Evolutionary conservation across 2,113 vertebrate genomes (phyloP), one percentile per base, ranked within the genome.

Genomic region (Platichthys flesus): DNA sequence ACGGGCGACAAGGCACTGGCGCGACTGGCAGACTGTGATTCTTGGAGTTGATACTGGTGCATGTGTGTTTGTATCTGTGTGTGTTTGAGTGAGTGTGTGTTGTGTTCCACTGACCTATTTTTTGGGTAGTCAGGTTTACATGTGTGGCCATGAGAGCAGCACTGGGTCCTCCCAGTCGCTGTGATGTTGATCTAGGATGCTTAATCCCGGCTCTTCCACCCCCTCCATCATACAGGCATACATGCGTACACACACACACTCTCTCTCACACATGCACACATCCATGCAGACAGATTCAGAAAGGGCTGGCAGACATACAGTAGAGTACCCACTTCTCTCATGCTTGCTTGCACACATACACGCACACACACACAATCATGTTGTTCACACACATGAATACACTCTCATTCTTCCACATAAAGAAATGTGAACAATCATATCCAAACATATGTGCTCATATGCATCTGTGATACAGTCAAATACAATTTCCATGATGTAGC

Each of bases 71-170:
- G 66, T 75, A 70, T 70, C 42, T 64, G 80, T 66, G 60, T 74
- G 70, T 72, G 37, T 64, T 80, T 78, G 65, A 73, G 71, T 71
- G 40, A 52, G 82, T 78, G 82, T 67, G 83, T 89, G 84, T 91
- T 93, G 87, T 94, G 94, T 85, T 94, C 94, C 89, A 95, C 93
- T 95, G 94, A 95, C 94, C 94, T 91, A 93, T 95, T 94, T 94
- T 92, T 90, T 75, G 73, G 77, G 71, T 84, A 70, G 76, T 84
- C 65, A 81, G 77, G 86, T 92, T 83, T 87, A 90, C 90, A 90
- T 88, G 89, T 85, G 86, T 83, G 86, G 79, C 85, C 90, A 80
- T 81, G 88, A 90, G 90, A 90, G 90, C 86, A 84, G 86, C 84
- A 86, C 82, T 82, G 84, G 89, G 88, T 88, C 87, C 67, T 91